phyloP scores from a whole-genome alignment of 2,888 invertebrate species.

The Auanema sp. region DNA sequence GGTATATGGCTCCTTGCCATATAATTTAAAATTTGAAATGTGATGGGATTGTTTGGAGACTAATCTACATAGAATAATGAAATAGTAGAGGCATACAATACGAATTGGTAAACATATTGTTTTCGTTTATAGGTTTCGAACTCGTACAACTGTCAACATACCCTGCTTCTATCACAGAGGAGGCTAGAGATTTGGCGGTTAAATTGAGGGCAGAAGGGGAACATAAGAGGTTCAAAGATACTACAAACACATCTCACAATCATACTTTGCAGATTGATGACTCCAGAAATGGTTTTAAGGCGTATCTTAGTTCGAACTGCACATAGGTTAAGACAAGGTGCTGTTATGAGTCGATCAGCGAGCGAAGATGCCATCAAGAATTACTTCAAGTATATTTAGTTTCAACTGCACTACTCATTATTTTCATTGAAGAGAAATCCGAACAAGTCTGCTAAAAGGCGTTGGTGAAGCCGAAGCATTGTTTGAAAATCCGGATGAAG shows the following conservation, averaged over 20 bases:
- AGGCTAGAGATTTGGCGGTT: slow-evolving; percentile 56
- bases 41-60: background rate
- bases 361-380: too few species aligned
- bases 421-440: slow-evolving; percentile 9
- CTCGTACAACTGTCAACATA: slow-evolving; percentile 66
- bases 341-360: background rate
- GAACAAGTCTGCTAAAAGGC: slow-evolving; percentile 1
- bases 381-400: too few species aligned
- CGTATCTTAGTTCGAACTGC: slow-evolving; percentile 17
- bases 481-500: too few species aligned
- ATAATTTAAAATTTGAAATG: too few species aligned
- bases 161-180: slow-evolving; percentile 62
- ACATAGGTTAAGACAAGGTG: slow-evolving; percentile 11
- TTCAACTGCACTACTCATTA: too few species aligned
- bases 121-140: slow-evolving; percentile 63
- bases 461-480: background rate
- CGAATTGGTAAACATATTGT: background rate
- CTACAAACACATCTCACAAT: background rate
- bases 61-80: slow-evolving; percentile 1
- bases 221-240: slow-evolving; percentile 5
- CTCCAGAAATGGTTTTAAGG: background rate
- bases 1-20: too few species aligned
- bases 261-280: background rate
- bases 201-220: slow-evolving; percentile 23
- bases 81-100: background rate